Conservation (phyloP, 2,888 invertebrate species). For the Conchocele bisecta region DNA sequence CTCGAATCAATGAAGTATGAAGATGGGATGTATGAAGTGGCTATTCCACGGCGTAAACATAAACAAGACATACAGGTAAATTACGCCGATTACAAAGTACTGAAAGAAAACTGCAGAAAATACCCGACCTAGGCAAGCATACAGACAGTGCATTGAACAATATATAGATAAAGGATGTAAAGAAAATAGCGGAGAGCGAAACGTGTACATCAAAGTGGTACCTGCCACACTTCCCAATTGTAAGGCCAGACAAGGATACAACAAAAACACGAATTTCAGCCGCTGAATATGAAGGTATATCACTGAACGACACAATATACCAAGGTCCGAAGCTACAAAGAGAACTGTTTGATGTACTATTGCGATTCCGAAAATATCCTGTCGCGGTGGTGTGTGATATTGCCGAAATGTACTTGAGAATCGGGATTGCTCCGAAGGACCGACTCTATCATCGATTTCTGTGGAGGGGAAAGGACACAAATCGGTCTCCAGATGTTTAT, state of each 20-base stretch:
- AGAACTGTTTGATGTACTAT: conserved; percentile 45
- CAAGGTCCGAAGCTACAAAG: conserved; percentile 53
- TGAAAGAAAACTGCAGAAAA: neutral
- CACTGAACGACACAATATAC: conserved; percentile 32
- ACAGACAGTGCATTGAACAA: neutral
- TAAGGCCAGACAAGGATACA: conserved; percentile 13
- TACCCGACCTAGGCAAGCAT: neutral
- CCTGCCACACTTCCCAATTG: conserved; percentile 17
- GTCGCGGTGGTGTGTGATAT: conserved; percentile 46
- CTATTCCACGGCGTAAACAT: neutral
- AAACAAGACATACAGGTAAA: neutral
- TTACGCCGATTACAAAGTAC: conserved; percentile 2
- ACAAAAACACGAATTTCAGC: conserved; percentile 41
- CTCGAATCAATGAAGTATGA: conserved; percentile 7
- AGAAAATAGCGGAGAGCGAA: neutral
- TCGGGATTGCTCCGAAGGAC: neutral
- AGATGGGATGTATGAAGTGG: neutral
- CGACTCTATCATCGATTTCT: conserved; percentile 21
- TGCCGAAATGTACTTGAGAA: conserved; percentile 30
- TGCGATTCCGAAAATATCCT: conserved; percentile 34
- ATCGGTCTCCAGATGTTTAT: conserved; percentile 25
- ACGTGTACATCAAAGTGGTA: conserved; percentile 6
- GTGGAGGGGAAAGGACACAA: conserved; percentile 9
- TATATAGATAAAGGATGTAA: conserved; percentile 14
- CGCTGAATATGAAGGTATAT: conserved; percentile 30